A percentile compares a stretch with the other conserved stretches of the same genome.
Conservation (phyloP, 2,888 invertebrate genomes). For the Nemoura dubitans region DNA sequence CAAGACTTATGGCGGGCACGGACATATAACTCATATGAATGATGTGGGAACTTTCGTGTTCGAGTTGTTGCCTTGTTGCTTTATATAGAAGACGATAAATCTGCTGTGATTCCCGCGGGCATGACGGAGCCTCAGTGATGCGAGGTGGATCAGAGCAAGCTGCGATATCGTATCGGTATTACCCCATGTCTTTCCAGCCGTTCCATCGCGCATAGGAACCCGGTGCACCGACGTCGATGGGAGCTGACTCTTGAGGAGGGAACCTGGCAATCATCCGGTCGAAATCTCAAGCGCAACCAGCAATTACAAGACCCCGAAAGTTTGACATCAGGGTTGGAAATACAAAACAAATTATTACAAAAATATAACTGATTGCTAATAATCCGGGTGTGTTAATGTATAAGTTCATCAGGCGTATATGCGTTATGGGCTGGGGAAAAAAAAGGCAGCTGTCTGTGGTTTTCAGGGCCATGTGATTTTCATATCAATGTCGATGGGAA, state of each 20-base stretch:
- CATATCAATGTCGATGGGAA: conserved; percentile 27
- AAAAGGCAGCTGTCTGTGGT: conserved; percentile 30
- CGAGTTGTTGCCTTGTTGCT: conserved; percentile 13
- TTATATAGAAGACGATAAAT: conserved; percentile 33
- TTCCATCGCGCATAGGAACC: not conserved
- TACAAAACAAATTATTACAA: conserved; percentile 25
- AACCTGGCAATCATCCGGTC: conserved; percentile 24
- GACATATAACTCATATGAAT: conserved; percentile 18
- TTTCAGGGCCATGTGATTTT: conserved; percentile 18
- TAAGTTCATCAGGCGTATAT: conserved; percentile 25
- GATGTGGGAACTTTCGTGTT: conserved; percentile 30
- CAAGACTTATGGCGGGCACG: not conserved
- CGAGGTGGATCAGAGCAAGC: not conserved
- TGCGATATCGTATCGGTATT: no score
- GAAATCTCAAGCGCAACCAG: not conserved
- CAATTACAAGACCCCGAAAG: conserved; percentile 19
- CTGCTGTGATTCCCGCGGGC: conserved; percentile 34
- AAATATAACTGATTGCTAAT: conserved; percentile 19
- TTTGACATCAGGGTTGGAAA: conserved; percentile 31
- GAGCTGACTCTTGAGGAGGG: not conserved
- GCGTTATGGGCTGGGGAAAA: no score
- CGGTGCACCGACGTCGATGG: not conserved
- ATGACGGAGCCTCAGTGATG: not conserved
- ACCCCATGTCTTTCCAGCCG: no score
- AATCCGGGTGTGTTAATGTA: conserved; percentile 20